A percentile compares a stretch with the other conserved stretches of the same genome.
phyloP scores from a whole-genome alignment of 2,888 invertebrate species.

The Norana najaformis region DNA sequence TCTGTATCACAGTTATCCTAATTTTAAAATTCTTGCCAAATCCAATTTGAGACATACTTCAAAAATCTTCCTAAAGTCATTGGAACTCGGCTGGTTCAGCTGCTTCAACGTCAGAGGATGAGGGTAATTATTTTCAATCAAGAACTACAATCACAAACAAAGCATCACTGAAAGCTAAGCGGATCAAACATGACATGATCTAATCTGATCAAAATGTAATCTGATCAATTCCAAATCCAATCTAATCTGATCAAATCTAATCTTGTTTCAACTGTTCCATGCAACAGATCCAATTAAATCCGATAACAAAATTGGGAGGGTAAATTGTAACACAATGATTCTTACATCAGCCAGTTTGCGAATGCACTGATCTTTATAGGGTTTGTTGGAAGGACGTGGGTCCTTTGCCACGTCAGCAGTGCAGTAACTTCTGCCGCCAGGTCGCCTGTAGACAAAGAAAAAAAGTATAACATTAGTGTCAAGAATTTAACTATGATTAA shows the following conservation, averaged over 20 bases:
- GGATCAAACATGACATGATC: no score
- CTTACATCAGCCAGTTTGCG: not conserved
- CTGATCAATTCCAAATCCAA: no score
- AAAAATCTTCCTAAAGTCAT: slow-evolving; percentile 26
- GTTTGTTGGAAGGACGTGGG: not conserved
- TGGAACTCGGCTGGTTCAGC: slow-evolving; percentile 15
- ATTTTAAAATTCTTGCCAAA: no score
- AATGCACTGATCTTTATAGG: not conserved
- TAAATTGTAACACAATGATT: no score
- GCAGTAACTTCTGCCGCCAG: not conserved
- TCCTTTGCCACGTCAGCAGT: not conserved
- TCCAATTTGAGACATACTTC: slow-evolving; percentile 3
- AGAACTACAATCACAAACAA: slow-evolving; percentile 3
- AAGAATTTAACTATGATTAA: not conserved
- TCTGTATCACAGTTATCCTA: no score
- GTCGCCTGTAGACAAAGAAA: not conserved
- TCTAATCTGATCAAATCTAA: no score
- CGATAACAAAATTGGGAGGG: no score
- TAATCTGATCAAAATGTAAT: no score
- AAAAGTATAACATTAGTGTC: no score
- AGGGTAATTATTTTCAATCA: not conserved
- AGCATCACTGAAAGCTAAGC: no score
- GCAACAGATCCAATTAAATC: no score
- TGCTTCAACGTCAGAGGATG: not conserved
- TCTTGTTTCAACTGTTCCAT: no score